A percentile compares a stretch with the other conserved stretches of the same genome.
Conservation (phyloP, 1,140 invertebrate genomes). For the Trichonephila clavipes region DNA sequence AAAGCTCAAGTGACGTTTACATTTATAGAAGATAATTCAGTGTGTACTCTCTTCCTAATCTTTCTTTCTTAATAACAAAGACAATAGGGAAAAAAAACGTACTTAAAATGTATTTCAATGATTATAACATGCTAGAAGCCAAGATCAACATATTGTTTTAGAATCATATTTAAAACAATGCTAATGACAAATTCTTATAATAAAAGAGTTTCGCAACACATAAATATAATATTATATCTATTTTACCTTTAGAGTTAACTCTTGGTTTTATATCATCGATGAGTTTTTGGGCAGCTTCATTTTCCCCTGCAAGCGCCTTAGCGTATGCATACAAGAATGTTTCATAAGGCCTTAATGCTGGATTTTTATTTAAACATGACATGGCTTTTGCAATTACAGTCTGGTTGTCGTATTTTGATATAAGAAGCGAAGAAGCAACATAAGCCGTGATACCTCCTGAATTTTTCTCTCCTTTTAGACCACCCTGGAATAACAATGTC, state of each 20-base stretch:
- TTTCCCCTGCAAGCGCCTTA: conserved; percentile 83
- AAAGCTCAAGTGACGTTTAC: too few species aligned
- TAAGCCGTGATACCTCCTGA: conserved; percentile 86
- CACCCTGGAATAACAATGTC: conserved; percentile 82
- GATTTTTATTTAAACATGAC: conserved; percentile 83
- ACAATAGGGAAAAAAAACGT: too few species aligned
- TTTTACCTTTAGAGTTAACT: conserved; percentile 66
- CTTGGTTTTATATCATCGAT: conserved; percentile 76
- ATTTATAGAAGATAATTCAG: too few species aligned
- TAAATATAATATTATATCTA: too few species aligned
- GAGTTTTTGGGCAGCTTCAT: conserved; percentile 74
- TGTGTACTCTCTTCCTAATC: too few species aligned
- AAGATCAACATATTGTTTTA: too few species aligned
- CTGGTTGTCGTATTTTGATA: conserved; percentile 82
- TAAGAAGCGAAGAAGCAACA: conserved; percentile 85
- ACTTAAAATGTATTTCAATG: too few species aligned
- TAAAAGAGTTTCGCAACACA: too few species aligned
- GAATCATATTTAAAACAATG: too few species aligned
- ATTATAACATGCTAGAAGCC: too few species aligned
- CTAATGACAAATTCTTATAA: too few species aligned
- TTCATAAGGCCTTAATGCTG: conserved; percentile 83
- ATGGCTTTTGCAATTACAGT: conserved; percentile 83
- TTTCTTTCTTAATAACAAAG: too few species aligned
- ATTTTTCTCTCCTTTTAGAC: conserved; percentile 84
- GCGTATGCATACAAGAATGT: conserved; percentile 84